A percentile compares a stretch with the other conserved stretches of the same genome.
Conservation (phyloP, 2,797 vertebrate genomes). For the Streptopelia turtur region DNA sequence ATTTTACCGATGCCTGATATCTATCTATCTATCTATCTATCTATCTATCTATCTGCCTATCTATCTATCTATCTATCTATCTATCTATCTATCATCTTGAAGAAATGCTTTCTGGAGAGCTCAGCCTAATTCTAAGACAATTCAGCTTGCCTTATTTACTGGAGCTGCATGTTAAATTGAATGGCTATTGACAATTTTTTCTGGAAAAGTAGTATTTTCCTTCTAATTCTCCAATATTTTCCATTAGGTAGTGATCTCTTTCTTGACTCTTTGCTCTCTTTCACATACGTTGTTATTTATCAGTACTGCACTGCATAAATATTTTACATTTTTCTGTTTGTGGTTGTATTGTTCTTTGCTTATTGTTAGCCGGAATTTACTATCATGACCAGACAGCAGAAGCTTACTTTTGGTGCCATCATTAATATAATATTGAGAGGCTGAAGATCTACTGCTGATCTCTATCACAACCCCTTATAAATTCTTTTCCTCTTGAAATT, state of each 20-base stretch:
- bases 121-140: not conserved
- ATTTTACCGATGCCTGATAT: not conserved
- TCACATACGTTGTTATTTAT: constrained; percentile 22
- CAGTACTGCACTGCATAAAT: constrained; percentile 38
- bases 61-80: not conserved
- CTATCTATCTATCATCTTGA: not conserved
- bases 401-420: not conserved
- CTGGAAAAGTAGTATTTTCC: constrained; percentile 18
- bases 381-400: not conserved
- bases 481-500: constrained; percentile 8
- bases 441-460: constrained; percentile 14
- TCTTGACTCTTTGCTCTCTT: not conserved
- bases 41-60: not conserved
- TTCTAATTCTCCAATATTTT: constrained; percentile 14
- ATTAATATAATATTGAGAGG: not conserved
- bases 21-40: too few species aligned
- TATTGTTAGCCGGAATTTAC: constrained; percentile 10
- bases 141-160: not conserved
- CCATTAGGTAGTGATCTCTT: not conserved
- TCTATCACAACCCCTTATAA: not conserved
- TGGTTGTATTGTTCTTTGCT: constrained; percentile 7
- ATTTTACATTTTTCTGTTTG: constrained; percentile 22
- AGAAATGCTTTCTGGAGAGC: not conserved
- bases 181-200: not conserved
- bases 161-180: not conserved